phyloP scores from a whole-genome alignment of 2,888 invertebrate genomes.

The Cryptus viduatorius region DNA sequence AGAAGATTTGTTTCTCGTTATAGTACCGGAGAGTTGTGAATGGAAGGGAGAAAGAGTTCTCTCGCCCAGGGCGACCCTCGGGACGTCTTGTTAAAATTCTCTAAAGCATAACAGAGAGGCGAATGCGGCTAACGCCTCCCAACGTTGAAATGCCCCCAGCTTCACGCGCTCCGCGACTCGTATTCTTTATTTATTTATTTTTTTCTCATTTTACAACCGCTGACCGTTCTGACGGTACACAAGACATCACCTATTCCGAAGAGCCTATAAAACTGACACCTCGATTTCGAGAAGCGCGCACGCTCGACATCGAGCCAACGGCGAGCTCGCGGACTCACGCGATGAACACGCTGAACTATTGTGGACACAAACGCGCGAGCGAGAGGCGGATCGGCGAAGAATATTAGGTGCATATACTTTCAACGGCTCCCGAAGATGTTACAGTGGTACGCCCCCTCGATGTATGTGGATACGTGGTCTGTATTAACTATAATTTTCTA shows the following conservation, averaged over 20 bases:
- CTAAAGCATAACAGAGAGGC: slow-evolving; percentile 71
- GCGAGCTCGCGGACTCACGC: neutral
- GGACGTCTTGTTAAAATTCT: slow-evolving; percentile 81
- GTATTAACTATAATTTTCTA: too few relatives aligned
- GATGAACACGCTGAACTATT: neutral
- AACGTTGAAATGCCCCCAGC: too few relatives aligned
- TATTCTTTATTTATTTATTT: slow-evolving; percentile 27
- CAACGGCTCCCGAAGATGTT: too few relatives aligned
- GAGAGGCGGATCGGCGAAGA: too few relatives aligned
- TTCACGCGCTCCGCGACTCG: slow-evolving; percentile 42
- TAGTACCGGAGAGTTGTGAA: slow-evolving; percentile 31
- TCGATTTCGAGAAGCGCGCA: slow-evolving; percentile 68
- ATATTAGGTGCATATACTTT: too few relatives aligned
- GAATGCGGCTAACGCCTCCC: too few relatives aligned
- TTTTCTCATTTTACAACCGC: slow-evolving; percentile 61
- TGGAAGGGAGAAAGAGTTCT: slow-evolving; percentile 47
- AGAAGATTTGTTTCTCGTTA: neutral
- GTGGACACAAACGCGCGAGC: too few relatives aligned
- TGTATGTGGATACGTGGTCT: too few relatives aligned
- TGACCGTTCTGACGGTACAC: slow-evolving; percentile 44
- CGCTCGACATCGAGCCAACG: neutral
- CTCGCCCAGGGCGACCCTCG: slow-evolving; percentile 77
- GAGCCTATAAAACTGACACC: slow-evolving; percentile 73
- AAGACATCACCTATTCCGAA: slow-evolving; percentile 65
- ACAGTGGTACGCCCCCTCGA: too few relatives aligned